Evolutionary conservation across 2,888 invertebrate genomes (phyloP).

Genomic region (Agelastica alni): DNA sequence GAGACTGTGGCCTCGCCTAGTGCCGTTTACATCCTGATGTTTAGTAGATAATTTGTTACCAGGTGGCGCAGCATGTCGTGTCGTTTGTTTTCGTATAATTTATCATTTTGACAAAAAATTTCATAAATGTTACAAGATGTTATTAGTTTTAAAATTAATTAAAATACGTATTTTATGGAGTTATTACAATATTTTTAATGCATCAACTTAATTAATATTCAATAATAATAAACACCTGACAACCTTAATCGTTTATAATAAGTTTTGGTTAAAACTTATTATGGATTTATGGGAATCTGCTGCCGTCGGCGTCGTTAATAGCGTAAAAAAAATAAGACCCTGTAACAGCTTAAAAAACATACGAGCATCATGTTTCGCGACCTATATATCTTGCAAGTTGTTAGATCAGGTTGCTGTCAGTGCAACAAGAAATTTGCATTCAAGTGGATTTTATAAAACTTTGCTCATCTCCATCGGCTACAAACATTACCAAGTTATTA

Average conservation of each 20-base stretch:
- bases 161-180: no score
- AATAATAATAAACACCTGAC: no score
- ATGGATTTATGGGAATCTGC: no score
- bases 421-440: constrained; percentile 35
- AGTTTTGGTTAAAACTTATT: no score
- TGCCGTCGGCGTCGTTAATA: no score
- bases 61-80: constrained; percentile 34
- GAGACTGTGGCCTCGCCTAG: constrained; percentile 42
- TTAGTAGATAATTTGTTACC: constrained; percentile 48
- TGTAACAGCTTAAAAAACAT: neutral
- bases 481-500: constrained; percentile 27
- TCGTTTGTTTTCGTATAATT: neutral
- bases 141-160: no score
- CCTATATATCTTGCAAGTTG: constrained; percentile 36
- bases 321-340: neutral
- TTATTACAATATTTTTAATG: no score
- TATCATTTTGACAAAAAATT: neutral
- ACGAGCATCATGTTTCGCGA: constrained; percentile 25
- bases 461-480: constrained; percentile 17
- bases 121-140: neutral
- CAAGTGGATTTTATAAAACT: constrained; percentile 30
- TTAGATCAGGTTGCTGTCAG: constrained; percentile 31
- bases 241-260: no score
- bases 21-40: constrained; percentile 51
- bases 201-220: no score